Base-by-base conservation (phyloP, 2,113 vertebrate genomes). In the Nesospiza acunhae region DNA sequence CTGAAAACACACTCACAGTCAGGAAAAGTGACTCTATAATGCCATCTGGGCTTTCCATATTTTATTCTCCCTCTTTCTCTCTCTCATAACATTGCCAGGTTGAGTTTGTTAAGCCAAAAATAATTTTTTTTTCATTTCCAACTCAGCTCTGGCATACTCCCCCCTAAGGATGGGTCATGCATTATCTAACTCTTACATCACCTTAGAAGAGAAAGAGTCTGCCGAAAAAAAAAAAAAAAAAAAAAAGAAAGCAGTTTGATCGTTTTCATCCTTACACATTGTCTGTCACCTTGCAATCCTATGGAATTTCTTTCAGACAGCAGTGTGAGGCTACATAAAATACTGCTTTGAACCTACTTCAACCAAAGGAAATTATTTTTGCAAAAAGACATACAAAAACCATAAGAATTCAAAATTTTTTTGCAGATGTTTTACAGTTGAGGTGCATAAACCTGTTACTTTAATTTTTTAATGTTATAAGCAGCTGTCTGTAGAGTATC, bases 1-100 rank as follows among this genome's bases (percentile, higher is more conserved):
- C 88, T 96, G 92, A 93, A 95, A 94, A 96, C 80, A 84, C 59
- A 63, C 53, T 90, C 58, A 55, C 47, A 89, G 86, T 72, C 72
- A 89, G 74, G 82, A 89, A 75, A 96, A 96, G 82, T 68, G 64
- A 72, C 73, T 93, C 81, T 73, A 39, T 91, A 93, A 96, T 69
- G 64, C 60, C 96, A 82, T 94, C 86, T 96, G 94, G 86, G 72
- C 44, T 90, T 92, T 96, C 80, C 77, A 75, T 93, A 87, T 95
- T 96, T 96, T 93, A 87, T 95, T 92, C 27, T 86, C 15, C 80
- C 24, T 70, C 42, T 87, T 64, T 49, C 41, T 79, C 67, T 72
- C 44, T 86, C 66, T 47, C 21, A 28, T 74, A 85, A 81, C 3
- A 1, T 72, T 92, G 93, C 68, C 87, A 94, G 60, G 49, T 89